phyloP scores from a whole-genome alignment of 1,140 invertebrate genomes.

The Aphelenchoides avenae region DNA sequence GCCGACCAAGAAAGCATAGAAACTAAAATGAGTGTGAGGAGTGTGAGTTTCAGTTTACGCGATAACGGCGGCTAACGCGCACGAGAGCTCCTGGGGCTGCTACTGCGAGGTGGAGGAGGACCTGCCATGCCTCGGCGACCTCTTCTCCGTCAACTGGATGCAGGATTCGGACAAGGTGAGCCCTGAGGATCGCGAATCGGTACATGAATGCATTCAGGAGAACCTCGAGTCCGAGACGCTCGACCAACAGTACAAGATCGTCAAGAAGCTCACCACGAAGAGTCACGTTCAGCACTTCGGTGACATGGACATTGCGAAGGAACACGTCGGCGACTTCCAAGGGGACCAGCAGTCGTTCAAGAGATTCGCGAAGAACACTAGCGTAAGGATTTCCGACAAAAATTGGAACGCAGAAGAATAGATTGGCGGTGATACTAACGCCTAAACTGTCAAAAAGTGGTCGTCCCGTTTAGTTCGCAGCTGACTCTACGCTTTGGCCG shows the following conservation, averaged over 20 bases:
- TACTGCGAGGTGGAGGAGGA: slow-evolving; percentile 52
- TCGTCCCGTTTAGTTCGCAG: slow-evolving; percentile 1
- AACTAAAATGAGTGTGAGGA: no score
- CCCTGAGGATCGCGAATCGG: neutral
- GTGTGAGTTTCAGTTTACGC: slow-evolving; percentile 63
- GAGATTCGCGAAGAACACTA: no score
- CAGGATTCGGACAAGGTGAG: slow-evolving; percentile 66
- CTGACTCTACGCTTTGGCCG: slow-evolving; percentile 28
- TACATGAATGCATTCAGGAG: slow-evolving; percentile 64
- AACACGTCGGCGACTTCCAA: slow-evolving; percentile 57
- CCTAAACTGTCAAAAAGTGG: neutral
- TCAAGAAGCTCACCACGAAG: slow-evolving; percentile 66
- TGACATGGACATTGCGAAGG: slow-evolving; percentile 60
- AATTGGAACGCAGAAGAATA: slow-evolving; percentile 9
- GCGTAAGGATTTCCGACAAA: no score
- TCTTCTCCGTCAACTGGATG: slow-evolving; percentile 68
- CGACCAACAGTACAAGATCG: slow-evolving; percentile 65
- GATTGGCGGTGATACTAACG: slow-evolving; percentile 5
- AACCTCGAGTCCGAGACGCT: slow-evolving; percentile 64
- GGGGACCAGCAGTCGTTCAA: slow-evolving; percentile 40
- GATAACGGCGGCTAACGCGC: slow-evolving; percentile 67
- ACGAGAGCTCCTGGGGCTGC: slow-evolving; percentile 61
- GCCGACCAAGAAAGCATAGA: no score
- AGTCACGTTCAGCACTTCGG: slow-evolving; percentile 68
- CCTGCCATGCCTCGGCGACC: slow-evolving; percentile 55